These are phyloP conservation scores for Trochalopteron elliotii DNA, from an alignment of 2,113 vertebrate species.

Conservation along the genomic window DNA sequence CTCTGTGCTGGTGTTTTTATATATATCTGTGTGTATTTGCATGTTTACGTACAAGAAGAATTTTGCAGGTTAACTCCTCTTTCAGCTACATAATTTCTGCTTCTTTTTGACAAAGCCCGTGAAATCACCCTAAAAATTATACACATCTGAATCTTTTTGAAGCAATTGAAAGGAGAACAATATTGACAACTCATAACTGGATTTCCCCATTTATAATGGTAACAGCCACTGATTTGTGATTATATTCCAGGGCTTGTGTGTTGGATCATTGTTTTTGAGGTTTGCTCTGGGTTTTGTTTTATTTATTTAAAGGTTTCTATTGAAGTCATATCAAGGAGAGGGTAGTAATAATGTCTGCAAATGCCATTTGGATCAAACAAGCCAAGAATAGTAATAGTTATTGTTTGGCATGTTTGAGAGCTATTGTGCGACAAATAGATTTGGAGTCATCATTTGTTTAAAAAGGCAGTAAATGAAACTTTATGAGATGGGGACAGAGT, in stretches of 20 bases:
- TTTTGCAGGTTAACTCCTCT: not conserved
- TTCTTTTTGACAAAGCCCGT: conserved; percentile 40
- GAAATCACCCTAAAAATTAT: conserved; percentile 58
- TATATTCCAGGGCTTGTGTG: conserved; percentile 34
- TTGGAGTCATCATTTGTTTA: conserved; percentile 71
- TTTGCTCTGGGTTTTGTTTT: conserved; percentile 45
- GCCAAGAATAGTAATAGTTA: conserved; percentile 48
- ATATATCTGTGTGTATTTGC: not conserved
- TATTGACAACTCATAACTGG: conserved; percentile 68
- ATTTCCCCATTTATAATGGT: conserved; percentile 47
- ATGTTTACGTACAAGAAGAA: not conserved
- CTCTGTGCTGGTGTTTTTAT: not conserved
- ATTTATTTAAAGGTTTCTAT: conserved; percentile 60
- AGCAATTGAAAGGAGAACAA: conserved; percentile 26
- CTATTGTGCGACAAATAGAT: conserved; percentile 70
- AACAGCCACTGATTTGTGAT: conserved; percentile 38
- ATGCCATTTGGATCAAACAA: conserved; percentile 57
- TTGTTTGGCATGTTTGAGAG: conserved; percentile 54
- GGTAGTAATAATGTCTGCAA: conserved; percentile 46
- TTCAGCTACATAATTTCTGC: conserved; percentile 19
- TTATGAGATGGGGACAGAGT: conserved; percentile 62
- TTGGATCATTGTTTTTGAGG: conserved; percentile 23
- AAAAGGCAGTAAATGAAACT: conserved; percentile 73
- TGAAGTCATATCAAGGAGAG: conserved; percentile 22
- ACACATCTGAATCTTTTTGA: conserved; percentile 37